Percentiles rank a stretch among this genome's conserved stretches.
phyloP scores from a whole-genome alignment of 2,113 vertebrate genomes.

The Delphinapterus leucas region DNA sequence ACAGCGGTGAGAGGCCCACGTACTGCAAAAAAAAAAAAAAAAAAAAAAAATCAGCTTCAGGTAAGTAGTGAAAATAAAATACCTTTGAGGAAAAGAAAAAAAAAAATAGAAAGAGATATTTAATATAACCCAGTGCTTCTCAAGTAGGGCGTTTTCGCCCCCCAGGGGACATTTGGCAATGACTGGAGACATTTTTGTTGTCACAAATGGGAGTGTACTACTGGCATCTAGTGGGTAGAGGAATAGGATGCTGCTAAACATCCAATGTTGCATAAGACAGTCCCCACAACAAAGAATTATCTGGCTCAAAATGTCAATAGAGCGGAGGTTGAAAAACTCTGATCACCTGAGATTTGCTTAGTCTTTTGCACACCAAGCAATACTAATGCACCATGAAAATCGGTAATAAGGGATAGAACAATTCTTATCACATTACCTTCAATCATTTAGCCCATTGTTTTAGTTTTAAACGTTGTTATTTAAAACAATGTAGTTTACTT shows the following conservation, averaged over 20 bases:
- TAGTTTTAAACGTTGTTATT: slow-evolving; percentile 45
- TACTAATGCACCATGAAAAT: not conserved
- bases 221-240: not conserved
- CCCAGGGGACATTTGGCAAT: not conserved
- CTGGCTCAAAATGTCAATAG: not conserved
- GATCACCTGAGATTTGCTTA: not conserved
- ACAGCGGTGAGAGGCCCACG: no score
- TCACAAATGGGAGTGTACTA: not conserved
- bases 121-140: not conserved
- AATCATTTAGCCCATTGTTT: slow-evolving; percentile 48
- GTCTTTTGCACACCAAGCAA: not conserved
- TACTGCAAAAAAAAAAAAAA: no score
- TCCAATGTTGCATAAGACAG: not conserved
- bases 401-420: not conserved
- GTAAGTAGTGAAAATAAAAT: slow-evolving; percentile 8
- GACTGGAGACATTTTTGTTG: not conserved
- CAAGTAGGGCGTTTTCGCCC: not conserved
- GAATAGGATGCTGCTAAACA: not conserved
- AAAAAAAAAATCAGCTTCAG: not conserved
- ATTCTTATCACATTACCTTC: slow-evolving; percentile 50
- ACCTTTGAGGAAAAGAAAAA: not conserved
- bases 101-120: not conserved
- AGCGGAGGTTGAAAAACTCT: not conserved
- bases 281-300: not conserved
- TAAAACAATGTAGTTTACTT: slow-evolving; percentile 63